These are phyloP conservation scores for Glyptemys insculpta DNA, from an alignment of 2,797 vertebrate species.

Conservation along the genomic window DNA sequence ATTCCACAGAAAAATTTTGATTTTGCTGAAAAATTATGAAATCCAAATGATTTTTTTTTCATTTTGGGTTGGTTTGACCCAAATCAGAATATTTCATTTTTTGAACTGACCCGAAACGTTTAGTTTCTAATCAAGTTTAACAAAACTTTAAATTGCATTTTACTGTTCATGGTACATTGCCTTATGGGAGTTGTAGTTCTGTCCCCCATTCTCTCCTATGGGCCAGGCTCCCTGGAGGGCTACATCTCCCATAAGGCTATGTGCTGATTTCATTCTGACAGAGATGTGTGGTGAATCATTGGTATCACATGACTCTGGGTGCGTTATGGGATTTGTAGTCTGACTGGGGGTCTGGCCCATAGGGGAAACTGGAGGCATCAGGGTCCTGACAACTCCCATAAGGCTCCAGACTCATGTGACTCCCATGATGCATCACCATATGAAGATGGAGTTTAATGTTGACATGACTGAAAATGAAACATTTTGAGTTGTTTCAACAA, in stretches of 20 bases:
- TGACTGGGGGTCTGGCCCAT: too few species aligned
- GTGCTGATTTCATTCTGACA: not conserved
- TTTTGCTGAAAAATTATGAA: not conserved
- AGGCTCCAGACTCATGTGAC: not conserved
- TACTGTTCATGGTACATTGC: not conserved
- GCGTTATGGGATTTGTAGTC: too few species aligned
- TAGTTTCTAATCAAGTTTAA: not conserved
- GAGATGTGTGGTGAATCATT: too few species aligned
- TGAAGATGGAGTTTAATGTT: accelerated
- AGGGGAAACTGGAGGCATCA: too few species aligned
- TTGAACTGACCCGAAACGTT: not conserved
- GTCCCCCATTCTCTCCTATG: not conserved
- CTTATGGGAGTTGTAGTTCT: not conserved
- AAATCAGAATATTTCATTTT: not conserved
- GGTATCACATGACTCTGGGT: too few species aligned
- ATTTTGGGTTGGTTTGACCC: not conserved
- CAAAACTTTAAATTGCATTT: too few species aligned
- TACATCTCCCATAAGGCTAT: not conserved
- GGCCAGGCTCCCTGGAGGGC: not conserved
- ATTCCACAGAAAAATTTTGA: not conserved
- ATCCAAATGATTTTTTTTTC: not conserved
- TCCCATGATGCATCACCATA: not conserved
- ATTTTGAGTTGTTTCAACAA: too few species aligned
- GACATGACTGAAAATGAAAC: too few species aligned
- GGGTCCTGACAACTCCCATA: too few species aligned